Evolutionary conservation across 2,888 invertebrate species (phyloP), one percentile per base, ranked within the genome.

Genomic region (Zele albiditarsus): DNA sequence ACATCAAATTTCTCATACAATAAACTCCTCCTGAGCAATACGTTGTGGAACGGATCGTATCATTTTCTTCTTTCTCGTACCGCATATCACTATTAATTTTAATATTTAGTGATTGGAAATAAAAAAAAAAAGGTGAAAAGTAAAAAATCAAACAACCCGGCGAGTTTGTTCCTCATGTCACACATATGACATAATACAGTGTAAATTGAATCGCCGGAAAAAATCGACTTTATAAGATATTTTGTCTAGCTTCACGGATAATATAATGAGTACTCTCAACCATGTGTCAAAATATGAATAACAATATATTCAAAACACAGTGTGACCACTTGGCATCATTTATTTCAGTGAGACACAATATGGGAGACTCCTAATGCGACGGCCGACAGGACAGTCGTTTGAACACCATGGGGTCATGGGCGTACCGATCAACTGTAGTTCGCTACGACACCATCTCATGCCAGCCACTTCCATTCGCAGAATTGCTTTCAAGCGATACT

Each of bases 371-470:
- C 20, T 53, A 84, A 82, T 86, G 83, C 81, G 85, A 88, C 84
- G 84, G 85, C 88, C 87, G 87, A 87, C 86, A 87, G 83, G 88
- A 88, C 87, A 89, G 89, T 89, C 89, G 89, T 89, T 89, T 89
- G 88, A 89, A 89, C 89, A 89, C 88, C 89, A 88, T 87, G 84
- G 86, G 85, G 85, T 87, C 86, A 86, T 89, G 86, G 84, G 86
- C 85, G 83, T 85, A 86, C 82, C 85, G 85, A 79, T 84, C 84
- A 79, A 83, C 84, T 84, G 87, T 88, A 85, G 84, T 88, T 88
- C 90, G 91, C 91, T 91, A 91, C 90, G 91, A 92, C 84, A 91
- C 90, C 91, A 91, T 91, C 79, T 91, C 91, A 82, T 91, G 91
- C 91, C 91, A 91, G 81, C 90, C 90, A 85, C 90, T 90, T 81